Base-by-base conservation (phyloP, 2,797 vertebrate species). In the Onychomys torridus region DNA sequence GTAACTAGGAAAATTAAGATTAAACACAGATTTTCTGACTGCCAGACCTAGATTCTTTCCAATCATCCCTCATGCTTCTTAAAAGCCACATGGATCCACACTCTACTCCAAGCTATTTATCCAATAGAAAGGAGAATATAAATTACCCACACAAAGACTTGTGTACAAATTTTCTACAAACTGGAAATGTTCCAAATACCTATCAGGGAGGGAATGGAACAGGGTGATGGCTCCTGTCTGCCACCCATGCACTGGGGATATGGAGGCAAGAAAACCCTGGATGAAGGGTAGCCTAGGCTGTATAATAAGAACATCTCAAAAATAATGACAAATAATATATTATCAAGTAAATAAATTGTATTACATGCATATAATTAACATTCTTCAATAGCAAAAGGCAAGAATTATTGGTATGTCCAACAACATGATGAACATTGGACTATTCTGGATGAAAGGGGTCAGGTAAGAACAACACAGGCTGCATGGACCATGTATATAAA, bases 1-100 rank as follows among this genome's bases (percentile, higher is more conserved):
- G 40, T 92, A 96, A 96, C 83, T 90, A 91, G 90, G 93, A 96
- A 97, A 97, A 75, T 76, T 73, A 61, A 95, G 88, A 96, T 92
- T 97, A 94, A 97, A 97, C 17, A 87, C 81, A 96, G 77, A 97
- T 85, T 90, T 96, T 69, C 84, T 94, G 69, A 92, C 49, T 94
- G 76, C 40, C 67, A 97, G 81, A 55, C 37, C 67, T 79, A 87
- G 90, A 93, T 88, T 95, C 84, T 96, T 91, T 91, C 90, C 34
- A 89, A 65, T 92, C 87, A 97, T 19, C 69, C 57, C 77, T 94
- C n/a, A 6, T 49, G 73, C 84, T 92, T 95, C 94, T 90, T 97
- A 93, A 96, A 93, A 96, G 67, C 77, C 88, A 89, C 49, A 91
- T 83, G 75, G 43, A 63, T 93, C 46, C 81, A 49, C 69, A 71